These are phyloP conservation scores for Meganola albula DNA, from an alignment of 2,888 invertebrate species.

Conservation along the genomic window DNA sequence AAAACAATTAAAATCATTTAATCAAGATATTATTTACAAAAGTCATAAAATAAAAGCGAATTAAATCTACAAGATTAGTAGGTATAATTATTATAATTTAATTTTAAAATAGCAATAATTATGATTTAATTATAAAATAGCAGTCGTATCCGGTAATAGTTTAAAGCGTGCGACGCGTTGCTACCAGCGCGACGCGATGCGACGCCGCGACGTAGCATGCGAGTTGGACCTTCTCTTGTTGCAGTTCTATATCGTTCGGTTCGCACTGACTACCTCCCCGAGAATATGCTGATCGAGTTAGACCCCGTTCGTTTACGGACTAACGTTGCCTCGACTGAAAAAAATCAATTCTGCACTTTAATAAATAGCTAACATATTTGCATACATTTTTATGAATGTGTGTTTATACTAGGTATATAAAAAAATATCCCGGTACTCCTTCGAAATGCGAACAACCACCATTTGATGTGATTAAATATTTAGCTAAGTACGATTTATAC, in stretches of 20 bases:
- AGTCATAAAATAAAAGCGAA: conserved; percentile 20
- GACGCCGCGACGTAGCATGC: conserved; percentile 7
- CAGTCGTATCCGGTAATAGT: conserved; percentile 23
- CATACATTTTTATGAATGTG: too few species aligned
- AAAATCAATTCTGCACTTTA: too few species aligned
- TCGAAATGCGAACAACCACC: too few species aligned
- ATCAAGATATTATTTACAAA: conserved; percentile 28
- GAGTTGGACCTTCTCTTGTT: conserved; percentile 13
- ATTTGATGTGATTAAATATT: too few species aligned
- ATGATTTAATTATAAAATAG: too few species aligned
- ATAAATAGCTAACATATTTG: too few species aligned
- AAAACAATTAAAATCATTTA: conserved; percentile 26
- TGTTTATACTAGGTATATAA: too few species aligned
- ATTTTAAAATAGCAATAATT: conserved; percentile 23
- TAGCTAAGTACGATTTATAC: too few species aligned
- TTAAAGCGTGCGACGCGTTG: conserved; percentile 10
- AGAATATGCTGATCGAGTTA: conserved; percentile 86
- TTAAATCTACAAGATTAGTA: conserved; percentile 18
- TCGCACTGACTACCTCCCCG: conserved; percentile 80
- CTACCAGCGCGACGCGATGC: neutral
- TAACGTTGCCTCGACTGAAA: conserved; percentile 83
- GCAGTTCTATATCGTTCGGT: conserved; percentile 19
- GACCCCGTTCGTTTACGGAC: conserved; percentile 84
- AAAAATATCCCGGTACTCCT: too few species aligned
- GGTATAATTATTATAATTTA: conserved; percentile 25